phyloP scores from a whole-genome alignment of 1,140 invertebrate species.

The Xylocopa sonorina region DNA sequence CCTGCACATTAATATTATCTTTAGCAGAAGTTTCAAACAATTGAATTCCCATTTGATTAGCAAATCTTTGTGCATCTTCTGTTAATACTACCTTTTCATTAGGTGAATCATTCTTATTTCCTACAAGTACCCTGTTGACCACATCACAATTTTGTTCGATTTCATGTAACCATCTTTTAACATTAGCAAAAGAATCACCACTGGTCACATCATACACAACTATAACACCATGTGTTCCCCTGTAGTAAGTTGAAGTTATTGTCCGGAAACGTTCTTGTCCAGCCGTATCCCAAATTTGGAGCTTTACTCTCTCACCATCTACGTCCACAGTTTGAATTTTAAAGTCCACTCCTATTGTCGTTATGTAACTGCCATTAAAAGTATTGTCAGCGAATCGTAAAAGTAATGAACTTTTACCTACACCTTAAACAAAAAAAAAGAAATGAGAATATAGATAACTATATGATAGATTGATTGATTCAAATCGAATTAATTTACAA shows the following conservation, averaged over 20 bases:
- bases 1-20: slow-evolving; percentile 99
- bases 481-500: too few species aligned
- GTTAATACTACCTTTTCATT: slow-evolving; percentile 98
- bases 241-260: slow-evolving; percentile 97
- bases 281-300: slow-evolving; percentile 99
- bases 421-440: slow-evolving; percentile 87
- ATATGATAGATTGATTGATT: too few species aligned
- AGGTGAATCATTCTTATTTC: slow-evolving; percentile 99
- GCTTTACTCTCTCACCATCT: slow-evolving; percentile 96
- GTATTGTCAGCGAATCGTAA: slow-evolving; percentile 98
- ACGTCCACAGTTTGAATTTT: slow-evolving; percentile 98
- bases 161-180: slow-evolving; percentile 98
- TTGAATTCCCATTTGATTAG: slow-evolving; percentile 97
- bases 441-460: background rate
- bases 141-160: slow-evolving; percentile 99
- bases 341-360: slow-evolving; percentile 99
- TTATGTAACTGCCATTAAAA: slow-evolving; percentile 99
- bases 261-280: slow-evolving; percentile 97
- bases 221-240: slow-evolving; percentile 99
- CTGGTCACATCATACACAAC: slow-evolving; percentile 99
- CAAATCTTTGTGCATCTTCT: slow-evolving; percentile 98
- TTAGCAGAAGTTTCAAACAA: slow-evolving; percentile 99
- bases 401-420: slow-evolving; percentile 99
- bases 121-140: slow-evolving; percentile 99
- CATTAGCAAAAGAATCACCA: slow-evolving; percentile 99